Base-by-base conservation (phyloP, 2,888 invertebrate genomes). In the Zelleria hepariella region DNA sequence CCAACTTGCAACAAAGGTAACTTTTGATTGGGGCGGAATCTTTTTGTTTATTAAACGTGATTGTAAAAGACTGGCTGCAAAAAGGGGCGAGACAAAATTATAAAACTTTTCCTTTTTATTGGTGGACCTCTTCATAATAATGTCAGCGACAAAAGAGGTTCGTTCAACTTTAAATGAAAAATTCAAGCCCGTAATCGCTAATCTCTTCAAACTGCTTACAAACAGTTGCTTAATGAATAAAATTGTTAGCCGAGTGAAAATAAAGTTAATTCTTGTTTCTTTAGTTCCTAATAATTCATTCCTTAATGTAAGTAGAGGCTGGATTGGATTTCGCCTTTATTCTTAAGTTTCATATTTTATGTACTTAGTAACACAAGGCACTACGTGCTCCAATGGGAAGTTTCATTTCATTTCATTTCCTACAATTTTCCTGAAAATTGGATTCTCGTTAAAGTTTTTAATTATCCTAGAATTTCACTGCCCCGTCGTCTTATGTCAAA, bases 141-240 rank as follows among this genome's bases (percentile, higher is more conserved):
- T 24, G 56, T 42, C 23, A 2, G 23, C 21, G 23, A 56, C 56
- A 47, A 56, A 56, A 56, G 23, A 8, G 62, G 15, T 42, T 42
- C 32, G 62, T 59, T 60, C 62, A 66, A 67, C 58, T 66, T 66
- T 66, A 66, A 64, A 67, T 67, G 65, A 63, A 63, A 65, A 65
- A 65, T 60, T 62, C 62, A 61, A 54, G 60, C 52, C 47, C 59
- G 61, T 62, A 58, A 60, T 64, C 64, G 63, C 62, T 64, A 63
- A 65, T 65, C 62, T 63, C 57, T 27, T 15, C 18, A 32, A 62
- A 61, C 63, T 59, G 62, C 57, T 60, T 58, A 23, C 48, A 53
- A 58, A 51, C 62, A 63, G 59, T 62, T 59, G 58, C 56, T 61
- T n/a, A n/a, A 49, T 59, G 61, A 64, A 61, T 57, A 54, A 42